Base-by-base conservation (phyloP, 2,888 invertebrate genomes). In the Anorthoa munda region DNA sequence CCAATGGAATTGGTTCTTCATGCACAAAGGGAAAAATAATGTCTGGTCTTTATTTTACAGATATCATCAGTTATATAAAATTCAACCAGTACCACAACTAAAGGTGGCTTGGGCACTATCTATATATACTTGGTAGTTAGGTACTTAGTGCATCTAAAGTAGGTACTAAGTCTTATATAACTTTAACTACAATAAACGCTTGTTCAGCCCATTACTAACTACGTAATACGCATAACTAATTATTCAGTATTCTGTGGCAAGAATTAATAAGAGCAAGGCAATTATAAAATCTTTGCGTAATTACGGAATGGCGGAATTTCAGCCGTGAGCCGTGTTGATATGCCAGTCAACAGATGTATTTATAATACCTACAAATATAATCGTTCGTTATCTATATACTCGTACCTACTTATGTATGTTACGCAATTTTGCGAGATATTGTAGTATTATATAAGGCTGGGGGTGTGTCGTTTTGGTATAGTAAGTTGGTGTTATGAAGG, bases 391-490 rank as follows among this genome's bases (percentile, higher is more conserved):
- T 79, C 80, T 45, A 75, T 13, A 61, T 63, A 75, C 23, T 48
- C 9, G n/a, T 53, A 61, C 15, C 15, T 51, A 67, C 13, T n/a
- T 51, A 67, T 13, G 45, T 45, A 46, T 71, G 18, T 75, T 69
- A 70, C 75, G 69, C 17, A 80, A 75, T 66, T 66, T 66, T n/a
- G 61, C 39, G 12, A 21, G 66, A 66, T 59, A 53, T 72, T 51
- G 13, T 64, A 13, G 18, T 39, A 50, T 75, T 63, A 58, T 18
- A 67, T 60, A 48, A 66, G 4, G 18, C 13, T 21, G 58, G 75
- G 80, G 79, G 80, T 69, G 79, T 79, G 79, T 80, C 69, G 15
- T 31, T 73, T 78, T 46, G 45, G 21, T 13, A 18, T 48, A 45
- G 13, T 55, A 39, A 31, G 18, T 31, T 63, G 21, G 7, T 51